Evolutionary conservation across 1,140 invertebrate genomes (phyloP), one percentile per base, ranked within the genome.

Genomic region (Sminthurinus signatus): DNA sequence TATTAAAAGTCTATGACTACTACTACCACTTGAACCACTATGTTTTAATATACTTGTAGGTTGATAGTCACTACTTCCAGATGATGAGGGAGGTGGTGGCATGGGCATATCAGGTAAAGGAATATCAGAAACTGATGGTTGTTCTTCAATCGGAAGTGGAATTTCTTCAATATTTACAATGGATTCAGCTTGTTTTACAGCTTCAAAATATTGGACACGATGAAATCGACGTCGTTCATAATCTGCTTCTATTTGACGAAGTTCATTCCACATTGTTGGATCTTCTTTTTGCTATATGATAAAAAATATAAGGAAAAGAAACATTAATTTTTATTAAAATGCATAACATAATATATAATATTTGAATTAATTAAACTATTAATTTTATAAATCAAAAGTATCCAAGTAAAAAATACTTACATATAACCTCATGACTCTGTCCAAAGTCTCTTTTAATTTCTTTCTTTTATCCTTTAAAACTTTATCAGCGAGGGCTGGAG

Each of bases 381-480:
- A 2, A 10, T 14, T 58, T 36, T 44, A 1, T 43, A 58, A 64
- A 57, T 36, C 42, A 59, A 39, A 23, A 28, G 17, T 25, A 48
- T 56, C 5, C n/a, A 29, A 60, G 3, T 15, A 28, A 43, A 60
- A 58, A 31, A 2, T 14, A 65, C 91, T 91, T 88, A 94, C 92
- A 88, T 96, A 96, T 82, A 97, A 88, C 79, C 89, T 88, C 71
- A 96, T 82, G 32, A 97, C 91, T 73, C 94, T 83, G 70, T 95
- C 90, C 79, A 96, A 86, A 2, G 94, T 98, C 76, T 97, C 95
- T 77, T 89, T 88, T 8, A 98, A 79, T 78, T 98, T 98, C 76
- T 93, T 94, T 69, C 95, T 80, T 79, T 98, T 98, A 73, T 98
- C 95, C 78, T 93, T 92, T 54, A 98, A 78, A 19, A 98, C 94